Percentiles rank a stretch among this genome's conserved stretches.
Evolutionary conservation across 2,797 vertebrate genomes (phyloP).

Genomic region (Leuciscus waleckii): DNA sequence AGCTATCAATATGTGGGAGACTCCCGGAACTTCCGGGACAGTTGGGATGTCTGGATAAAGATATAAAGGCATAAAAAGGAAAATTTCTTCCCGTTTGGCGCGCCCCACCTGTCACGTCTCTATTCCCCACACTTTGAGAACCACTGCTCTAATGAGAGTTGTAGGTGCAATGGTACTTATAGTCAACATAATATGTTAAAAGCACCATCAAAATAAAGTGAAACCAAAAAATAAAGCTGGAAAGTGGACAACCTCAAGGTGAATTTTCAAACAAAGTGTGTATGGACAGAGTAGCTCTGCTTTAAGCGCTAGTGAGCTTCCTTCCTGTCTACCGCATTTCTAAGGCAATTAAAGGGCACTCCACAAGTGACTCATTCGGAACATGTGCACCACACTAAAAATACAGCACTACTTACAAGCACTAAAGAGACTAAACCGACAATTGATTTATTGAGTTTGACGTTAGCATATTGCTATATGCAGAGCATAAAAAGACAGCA

Average conservation of each 20-base stretch:
- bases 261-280: not conserved
- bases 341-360: not conserved
- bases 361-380: slow-evolving; percentile 5
- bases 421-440: not conserved
- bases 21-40: too few relatives aligned
- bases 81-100: too few relatives aligned
- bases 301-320: not conserved
- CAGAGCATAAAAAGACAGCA: not conserved
- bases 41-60: too few relatives aligned
- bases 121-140: too few relatives aligned
- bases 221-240: not conserved
- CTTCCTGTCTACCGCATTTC: not conserved
- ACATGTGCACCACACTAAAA: not conserved
- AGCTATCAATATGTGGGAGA: too few relatives aligned
- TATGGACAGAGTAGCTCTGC: not conserved
- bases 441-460: not conserved
- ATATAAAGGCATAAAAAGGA: too few relatives aligned
- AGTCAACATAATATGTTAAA: too few relatives aligned
- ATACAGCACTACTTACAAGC: not conserved
- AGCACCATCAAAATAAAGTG: too few relatives aligned
- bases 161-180: too few relatives aligned
- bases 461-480: not conserved
- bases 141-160: too few relatives aligned
- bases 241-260: not conserved
- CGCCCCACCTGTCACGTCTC: too few relatives aligned